phyloP scores from a whole-genome alignment of 1,140 invertebrate genomes.

The Acromyrmex echinatior region DNA sequence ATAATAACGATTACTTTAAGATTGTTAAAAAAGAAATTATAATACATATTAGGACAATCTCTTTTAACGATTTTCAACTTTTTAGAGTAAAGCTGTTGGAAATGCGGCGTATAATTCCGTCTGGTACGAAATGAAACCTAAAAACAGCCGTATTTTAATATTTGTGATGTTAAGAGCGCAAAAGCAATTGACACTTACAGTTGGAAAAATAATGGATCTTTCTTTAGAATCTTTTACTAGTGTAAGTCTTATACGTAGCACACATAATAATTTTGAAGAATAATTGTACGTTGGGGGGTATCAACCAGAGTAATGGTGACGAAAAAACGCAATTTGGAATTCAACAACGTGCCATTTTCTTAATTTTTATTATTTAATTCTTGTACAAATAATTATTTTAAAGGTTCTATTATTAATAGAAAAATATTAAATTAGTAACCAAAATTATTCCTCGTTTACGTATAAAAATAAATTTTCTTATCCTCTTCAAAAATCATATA shows the following conservation, averaged over 20 bases:
- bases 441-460: too few relatives aligned
- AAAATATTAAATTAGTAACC: too few relatives aligned
- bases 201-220: constrained; percentile 68
- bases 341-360: too few relatives aligned
- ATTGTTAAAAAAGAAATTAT: neutral
- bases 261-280: constrained; percentile 20
- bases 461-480: too few relatives aligned
- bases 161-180: constrained; percentile 65
- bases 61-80: neutral
- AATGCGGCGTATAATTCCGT: constrained; percentile 41
- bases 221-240: constrained; percentile 67
- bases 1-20: neutral
- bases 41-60: neutral
- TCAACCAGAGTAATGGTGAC: too few relatives aligned
- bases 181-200: constrained; percentile 60
- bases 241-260: constrained; percentile 52
- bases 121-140: constrained; percentile 65
- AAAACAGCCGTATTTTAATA: constrained; percentile 56
- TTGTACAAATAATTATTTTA: too few relatives aligned
- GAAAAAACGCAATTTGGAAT: too few relatives aligned
- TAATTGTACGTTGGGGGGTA: neutral
- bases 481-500: too few relatives aligned
- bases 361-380: too few relatives aligned
- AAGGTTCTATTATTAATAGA: too few relatives aligned
- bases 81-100: constrained; percentile 58